These are phyloP conservation scores for Oenanthe oenanthe DNA, from an alignment of 2,113 vertebrate species.

Conservation along the genomic window DNA sequence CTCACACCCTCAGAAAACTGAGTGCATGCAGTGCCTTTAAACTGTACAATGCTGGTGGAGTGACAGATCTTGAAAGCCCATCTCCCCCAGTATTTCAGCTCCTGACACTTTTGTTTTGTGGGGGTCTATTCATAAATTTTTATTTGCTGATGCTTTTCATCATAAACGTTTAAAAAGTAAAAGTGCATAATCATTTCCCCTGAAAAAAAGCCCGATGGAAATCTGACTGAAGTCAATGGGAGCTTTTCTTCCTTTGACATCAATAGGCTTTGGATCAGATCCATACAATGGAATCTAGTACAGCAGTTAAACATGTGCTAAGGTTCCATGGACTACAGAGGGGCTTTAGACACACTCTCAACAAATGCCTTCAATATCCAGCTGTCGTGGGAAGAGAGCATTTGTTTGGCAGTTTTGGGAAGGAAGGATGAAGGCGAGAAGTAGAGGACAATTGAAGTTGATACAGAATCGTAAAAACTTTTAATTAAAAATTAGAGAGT, in stretches of 20 bases:
- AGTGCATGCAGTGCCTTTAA: conserved; percentile 38
- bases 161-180: conserved; percentile 40
- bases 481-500: neutral
- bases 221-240: neutral
- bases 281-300: conserved; percentile 7
- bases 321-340: neutral
- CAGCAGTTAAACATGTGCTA: neutral
- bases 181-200: conserved; percentile 11
- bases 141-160: conserved; percentile 34
- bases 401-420: neutral
- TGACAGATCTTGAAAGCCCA: conserved; percentile 57
- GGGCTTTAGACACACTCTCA: neutral
- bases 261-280: conserved; percentile 27
- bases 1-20: neutral
- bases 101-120: conserved; percentile 38
- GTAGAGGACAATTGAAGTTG: neutral
- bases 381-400: neutral
- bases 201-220: neutral
- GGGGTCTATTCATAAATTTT: conserved; percentile 41
- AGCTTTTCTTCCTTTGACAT: conserved; percentile 47
- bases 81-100: conserved; percentile 46
- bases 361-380: neutral
- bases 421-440: neutral
- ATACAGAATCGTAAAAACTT: neutral
- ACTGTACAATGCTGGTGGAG: conserved; percentile 19